Conservation (phyloP, 2,113 vertebrate species). For the Hippocampus barbouri region DNA sequence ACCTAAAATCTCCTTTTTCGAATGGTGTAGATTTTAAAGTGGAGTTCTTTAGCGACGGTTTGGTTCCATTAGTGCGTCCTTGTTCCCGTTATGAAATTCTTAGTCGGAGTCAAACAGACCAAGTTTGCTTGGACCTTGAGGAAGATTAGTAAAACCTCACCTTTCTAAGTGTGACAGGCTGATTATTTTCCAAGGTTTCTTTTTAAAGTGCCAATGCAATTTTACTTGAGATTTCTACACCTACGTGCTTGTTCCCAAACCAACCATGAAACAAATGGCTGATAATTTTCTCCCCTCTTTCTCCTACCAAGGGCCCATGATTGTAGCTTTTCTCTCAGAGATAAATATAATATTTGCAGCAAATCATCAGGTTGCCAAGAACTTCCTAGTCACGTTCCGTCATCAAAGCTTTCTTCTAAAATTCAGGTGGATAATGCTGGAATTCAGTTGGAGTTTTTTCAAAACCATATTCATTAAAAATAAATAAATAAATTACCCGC, state of each 20-base stretch:
- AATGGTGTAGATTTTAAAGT: no score
- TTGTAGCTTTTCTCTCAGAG: not conserved
- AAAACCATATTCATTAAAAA: not conserved
- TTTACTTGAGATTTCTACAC: not conserved
- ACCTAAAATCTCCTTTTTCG: no score
- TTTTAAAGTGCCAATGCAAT: not conserved
- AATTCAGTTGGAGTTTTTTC: not conserved
- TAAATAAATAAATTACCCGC: not conserved
- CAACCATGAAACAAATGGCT: not conserved
- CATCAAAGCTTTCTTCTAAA: not conserved
- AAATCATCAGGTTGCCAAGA: not conserved
- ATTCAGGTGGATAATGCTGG: not conserved
- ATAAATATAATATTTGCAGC: not conserved
- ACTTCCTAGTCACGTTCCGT: not conserved
- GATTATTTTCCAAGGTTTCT: not conserved
- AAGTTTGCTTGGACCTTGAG: no score
- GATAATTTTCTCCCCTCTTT: not conserved
- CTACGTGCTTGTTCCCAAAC: not conserved
- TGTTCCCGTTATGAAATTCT: no score
- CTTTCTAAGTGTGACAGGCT: not conserved
- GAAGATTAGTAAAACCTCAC: not conserved
- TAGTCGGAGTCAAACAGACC: no score
- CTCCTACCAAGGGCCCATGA: not conserved
- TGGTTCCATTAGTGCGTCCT: no score
- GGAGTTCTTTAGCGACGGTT: no score